A percentile compares a stretch with the other conserved stretches of the same genome.
Conservation (phyloP, 2,113 vertebrate genomes). For the Macrotis lagotis region DNA sequence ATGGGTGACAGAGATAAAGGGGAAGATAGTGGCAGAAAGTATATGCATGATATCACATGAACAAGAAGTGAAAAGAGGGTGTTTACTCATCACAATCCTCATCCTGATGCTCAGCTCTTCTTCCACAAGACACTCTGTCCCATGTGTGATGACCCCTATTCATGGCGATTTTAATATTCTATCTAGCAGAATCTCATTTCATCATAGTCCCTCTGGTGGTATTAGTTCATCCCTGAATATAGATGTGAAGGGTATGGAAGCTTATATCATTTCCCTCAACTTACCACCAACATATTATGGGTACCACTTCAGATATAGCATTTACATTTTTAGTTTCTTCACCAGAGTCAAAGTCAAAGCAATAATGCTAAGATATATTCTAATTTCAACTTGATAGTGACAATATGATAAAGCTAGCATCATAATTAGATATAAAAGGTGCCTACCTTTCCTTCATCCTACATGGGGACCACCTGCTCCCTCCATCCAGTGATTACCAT, state of each 20-base stretch:
- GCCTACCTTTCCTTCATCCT: not conserved
- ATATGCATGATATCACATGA: not conserved
- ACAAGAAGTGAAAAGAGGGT: not conserved
- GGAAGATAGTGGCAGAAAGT: not conserved
- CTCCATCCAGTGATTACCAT: not conserved
- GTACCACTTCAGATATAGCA: slow-evolving; percentile 34
- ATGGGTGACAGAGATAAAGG: not conserved
- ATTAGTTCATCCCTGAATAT: not conserved
- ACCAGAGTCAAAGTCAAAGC: slow-evolving; percentile 18
- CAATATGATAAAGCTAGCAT: not conserved
- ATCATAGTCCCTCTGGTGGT: slow-evolving; percentile 1
- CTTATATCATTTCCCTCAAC: not conserved
- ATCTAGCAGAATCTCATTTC: not conserved
- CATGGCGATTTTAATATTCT: not conserved
- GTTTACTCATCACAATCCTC: not conserved
- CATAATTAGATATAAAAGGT: slow-evolving; percentile 6
- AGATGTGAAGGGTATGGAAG: not conserved
- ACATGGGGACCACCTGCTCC: not conserved
- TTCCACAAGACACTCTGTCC: not conserved
- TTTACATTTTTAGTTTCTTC: slow-evolving; percentile 45
- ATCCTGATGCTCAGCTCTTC: not conserved
- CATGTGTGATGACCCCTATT: not conserved
- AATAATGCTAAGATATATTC: not conserved
- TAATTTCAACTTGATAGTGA: slow-evolving; percentile 16
- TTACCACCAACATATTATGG: slow-evolving; percentile 6